Evolutionary conservation across 2,113 vertebrate genomes (phyloP), one percentile per base, ranked within the genome.

Genomic region (Glaucomys volans): DNA sequence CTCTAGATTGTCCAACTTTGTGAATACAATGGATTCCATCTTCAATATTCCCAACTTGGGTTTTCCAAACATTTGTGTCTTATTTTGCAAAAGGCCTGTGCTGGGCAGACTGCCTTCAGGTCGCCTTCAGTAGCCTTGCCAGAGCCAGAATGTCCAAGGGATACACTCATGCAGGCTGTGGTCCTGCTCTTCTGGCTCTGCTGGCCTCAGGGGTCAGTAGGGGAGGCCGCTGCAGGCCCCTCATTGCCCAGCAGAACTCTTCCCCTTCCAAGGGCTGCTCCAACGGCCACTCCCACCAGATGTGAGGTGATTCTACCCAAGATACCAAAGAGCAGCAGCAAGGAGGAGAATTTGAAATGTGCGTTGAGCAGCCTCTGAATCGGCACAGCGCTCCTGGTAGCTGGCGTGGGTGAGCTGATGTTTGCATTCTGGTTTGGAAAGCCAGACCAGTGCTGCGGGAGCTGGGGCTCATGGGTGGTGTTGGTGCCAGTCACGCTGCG

Each of bases 401-500:
- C 86, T 97, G 95, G 97, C 92, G 96, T 95, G 85, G 94, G 96
- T 84, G 95, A 97, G 97, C 96, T 96, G 90, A 92, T 94, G 87
- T 96, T 96, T 88, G 76, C 96, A 80, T 0, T 3, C 72, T 96
- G 87, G 59, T 91, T 74, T 69, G 75, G 97, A 97, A 91, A 97
- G 54, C 30, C 90, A 62, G 95, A 67, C 95, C 96, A 87, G 87
- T 97, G 96, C 90, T 95, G 4, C 82, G 26, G 96, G 84, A 84
- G 50, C 82, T 93, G 42, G 97, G 93, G 92, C 94, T 97, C 93
- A 97, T 94, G 95, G 74, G 95, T 97, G 97, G 98, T 86, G 97
- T 94, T 77, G 96, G 97, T 74, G 79, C 94, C 77, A 97, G 44
- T 87, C 94, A 92, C 81, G 96, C 86, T 92, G 91, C 96, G 97